Base-by-base conservation (phyloP, 2,888 invertebrate genomes). In the Dugesia japonica region DNA sequence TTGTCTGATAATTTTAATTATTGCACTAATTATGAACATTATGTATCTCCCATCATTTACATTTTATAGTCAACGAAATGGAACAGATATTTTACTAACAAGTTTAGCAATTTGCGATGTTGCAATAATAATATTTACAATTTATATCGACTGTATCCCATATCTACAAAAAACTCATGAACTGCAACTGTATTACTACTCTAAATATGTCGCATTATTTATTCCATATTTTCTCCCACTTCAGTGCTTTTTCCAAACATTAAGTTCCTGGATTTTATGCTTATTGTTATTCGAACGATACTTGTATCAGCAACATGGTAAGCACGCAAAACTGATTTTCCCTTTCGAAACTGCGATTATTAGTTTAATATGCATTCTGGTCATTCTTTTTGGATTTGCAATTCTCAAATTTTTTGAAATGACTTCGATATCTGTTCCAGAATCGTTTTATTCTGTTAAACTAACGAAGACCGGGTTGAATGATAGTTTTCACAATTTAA, bases 251-350 rank as follows among this genome's bases (percentile, higher is more conserved):
- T 56, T 56, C n/a, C 56, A 56, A 56, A 56, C 56, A 13, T 13
- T 56, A n/a, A n/a, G n/a, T 56, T 56, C 56, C 7, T 56, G 56
- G 56, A 56, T 56, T 56, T 56, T 56, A 23, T 56, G 56, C 56
- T n/a, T 56, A 56, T n/a, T 56, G n/a, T 56, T 56, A 56, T 56
- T 56, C 23, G 56, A 56, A 56, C 4, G 56, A 56, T 56, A 56
- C 17, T 56, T 56, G 17, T 56, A 56, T 56, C 23, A 20, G 17
- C 56, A 56, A n/a, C 56, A 56, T 23, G 56, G 56, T 4, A 56
- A 56, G n/a, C 56, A 56, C 23, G 56, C 56, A 7, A 56, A 56
- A 56, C 23, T 56, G 17, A 56, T 56, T 4, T 56, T 56, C n/a
- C 17, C 56, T n/a, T 9, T n/a, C 4, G 17, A 23, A 56, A 56